A percentile compares a stretch with the other conserved stretches of the same genome.
phyloP scores from a whole-genome alignment of 2,888 invertebrate genomes.

The Melanophora roralis region DNA sequence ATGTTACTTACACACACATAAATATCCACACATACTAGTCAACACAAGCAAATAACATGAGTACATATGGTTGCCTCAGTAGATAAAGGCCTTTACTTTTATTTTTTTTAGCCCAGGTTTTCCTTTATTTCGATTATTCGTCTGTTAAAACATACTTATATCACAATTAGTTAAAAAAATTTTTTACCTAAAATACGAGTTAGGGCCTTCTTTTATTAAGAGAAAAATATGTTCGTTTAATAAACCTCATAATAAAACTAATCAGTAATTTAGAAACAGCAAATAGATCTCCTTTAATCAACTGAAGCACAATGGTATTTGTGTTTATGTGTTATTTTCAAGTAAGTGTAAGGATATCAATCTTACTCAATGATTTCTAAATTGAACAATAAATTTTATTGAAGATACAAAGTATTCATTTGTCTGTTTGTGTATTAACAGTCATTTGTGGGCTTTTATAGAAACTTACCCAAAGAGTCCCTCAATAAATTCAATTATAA shows the following conservation, averaged over 20 bases:
- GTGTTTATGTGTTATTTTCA: background rate
- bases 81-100: too few relatives aligned
- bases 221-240: too few relatives aligned
- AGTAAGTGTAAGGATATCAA: background rate
- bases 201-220: too few relatives aligned
- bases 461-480: background rate
- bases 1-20: background rate
- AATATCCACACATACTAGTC: background rate
- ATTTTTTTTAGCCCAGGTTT: too few relatives aligned
- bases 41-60: background rate
- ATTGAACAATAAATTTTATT: background rate
- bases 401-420: background rate
- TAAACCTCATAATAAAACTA: slow-evolving; percentile 21
- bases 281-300: background rate
- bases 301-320: background rate
- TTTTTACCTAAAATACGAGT: too few relatives aligned
- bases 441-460: background rate
- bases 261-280: slow-evolving; percentile 19
- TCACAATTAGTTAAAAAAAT: too few relatives aligned
- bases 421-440: background rate
- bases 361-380: background rate
- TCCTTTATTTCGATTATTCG: too few relatives aligned
- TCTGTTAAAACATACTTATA: too few relatives aligned
- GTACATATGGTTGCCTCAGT: too few relatives aligned
- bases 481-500: slow-evolving; percentile 23